Percentiles rank a stretch among this genome's conserved stretches.
Evolutionary conservation across 2,797 vertebrate species (phyloP).

Genomic region (Hoplostethus mediterraneus): DNA sequence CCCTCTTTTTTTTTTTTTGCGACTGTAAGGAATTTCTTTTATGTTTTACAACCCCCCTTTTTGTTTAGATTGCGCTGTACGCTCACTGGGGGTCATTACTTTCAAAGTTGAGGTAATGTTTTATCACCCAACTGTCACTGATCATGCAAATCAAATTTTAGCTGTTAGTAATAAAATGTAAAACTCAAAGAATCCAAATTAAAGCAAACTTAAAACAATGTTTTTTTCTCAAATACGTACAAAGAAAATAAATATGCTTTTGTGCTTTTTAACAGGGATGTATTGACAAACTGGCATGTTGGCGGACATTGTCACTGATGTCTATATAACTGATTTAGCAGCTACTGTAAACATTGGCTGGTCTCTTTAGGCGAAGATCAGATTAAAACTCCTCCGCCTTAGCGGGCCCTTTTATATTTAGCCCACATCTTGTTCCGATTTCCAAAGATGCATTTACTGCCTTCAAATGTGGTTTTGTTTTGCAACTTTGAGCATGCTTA

Average conservation of each 20-base stretch:
- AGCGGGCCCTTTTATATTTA: slow-evolving; percentile 41
- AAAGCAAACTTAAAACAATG: neutral
- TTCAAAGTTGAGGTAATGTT: slow-evolving; percentile 7
- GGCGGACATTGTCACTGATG: neutral
- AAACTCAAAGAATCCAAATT: neutral
- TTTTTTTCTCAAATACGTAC: too few species aligned
- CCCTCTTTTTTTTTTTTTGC: slow-evolving; percentile 11
- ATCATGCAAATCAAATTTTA: neutral
- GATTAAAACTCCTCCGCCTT: slow-evolving; percentile 33
- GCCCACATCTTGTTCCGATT: slow-evolving; percentile 75
- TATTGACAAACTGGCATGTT: neutral
- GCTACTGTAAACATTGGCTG: slow-evolving; percentile 30
- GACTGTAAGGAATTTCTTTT: slow-evolving; percentile 18
- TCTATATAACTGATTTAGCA: slow-evolving; percentile 13
- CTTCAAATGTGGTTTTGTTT: slow-evolving; percentile 76
- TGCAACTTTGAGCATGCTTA: slow-evolving; percentile 71
- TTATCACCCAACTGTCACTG: neutral
- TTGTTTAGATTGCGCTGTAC: neutral
- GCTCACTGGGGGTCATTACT: neutral
- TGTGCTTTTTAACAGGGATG: neutral
- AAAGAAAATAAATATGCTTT: too few species aligned
- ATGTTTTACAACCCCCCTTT: slow-evolving; percentile 17
- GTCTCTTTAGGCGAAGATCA: slow-evolving; percentile 31
- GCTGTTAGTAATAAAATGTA: neutral
- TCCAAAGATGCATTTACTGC: slow-evolving; percentile 71